Evolutionary conservation across 2,113 vertebrate species (phyloP), one percentile per base, ranked within the genome.

Genomic region (Noctilio leporinus): DNA sequence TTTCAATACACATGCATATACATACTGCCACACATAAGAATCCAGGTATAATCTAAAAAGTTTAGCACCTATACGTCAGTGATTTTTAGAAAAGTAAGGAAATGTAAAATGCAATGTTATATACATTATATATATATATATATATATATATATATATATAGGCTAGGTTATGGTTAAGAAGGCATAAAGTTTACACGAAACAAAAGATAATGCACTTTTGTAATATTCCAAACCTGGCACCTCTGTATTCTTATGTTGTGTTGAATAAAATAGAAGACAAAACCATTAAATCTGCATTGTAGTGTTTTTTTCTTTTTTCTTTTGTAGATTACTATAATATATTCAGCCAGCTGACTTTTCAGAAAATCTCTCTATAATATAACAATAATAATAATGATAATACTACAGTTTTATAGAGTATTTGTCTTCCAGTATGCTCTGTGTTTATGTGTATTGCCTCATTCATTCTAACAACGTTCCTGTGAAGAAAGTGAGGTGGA

Each of bases 211-310:
- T 22, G 45, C 2, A 10, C 12, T 47, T 77, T 40, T 70, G 43
- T 7, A 84, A 69, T 53, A 12, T 88, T 86, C 24, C 65, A 91
- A 69, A 64, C 20, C 59, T 49, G 62, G 28, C 77, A 75, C 4
- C 33, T 82, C 38, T 0, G 2, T 40, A 91, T 35, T 53, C 30
- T 65, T 33, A 89, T 33, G 3, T 16, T 72, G 43, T 88, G 35
- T 15, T 92, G 67, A 97, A 45, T 84, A 83, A 91, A 97, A 75
- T 62, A 38, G 5, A 94, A 76, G 26, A 78, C 57, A 57, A 85
- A 73, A 28, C 4, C 64, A 26, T 84, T 96, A 95, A 92, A 77
- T 86, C 43, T 93, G n/a, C 83, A 88, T n/a, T 75, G 33, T 40
- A 75, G 89, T 86, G 45, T 80, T 26, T 69, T 62, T 92, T 86